These are phyloP conservation scores for Dryoscopus gambensis DNA, from an alignment of 2,113 vertebrate genomes.

Conservation along the genomic window DNA sequence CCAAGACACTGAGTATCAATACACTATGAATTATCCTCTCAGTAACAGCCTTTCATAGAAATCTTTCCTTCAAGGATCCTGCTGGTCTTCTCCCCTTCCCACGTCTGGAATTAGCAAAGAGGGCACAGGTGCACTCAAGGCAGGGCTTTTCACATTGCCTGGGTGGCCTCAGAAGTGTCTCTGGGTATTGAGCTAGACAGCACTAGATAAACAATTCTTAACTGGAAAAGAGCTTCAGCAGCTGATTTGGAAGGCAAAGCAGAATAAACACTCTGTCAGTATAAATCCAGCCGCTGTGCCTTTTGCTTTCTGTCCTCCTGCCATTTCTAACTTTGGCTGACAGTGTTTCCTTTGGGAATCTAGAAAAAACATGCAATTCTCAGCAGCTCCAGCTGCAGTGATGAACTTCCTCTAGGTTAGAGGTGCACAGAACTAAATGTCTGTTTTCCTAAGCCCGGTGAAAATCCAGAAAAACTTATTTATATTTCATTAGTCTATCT, in stretches of 20 bases:
- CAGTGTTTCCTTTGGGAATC: conserved; percentile 43
- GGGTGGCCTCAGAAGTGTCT: not conserved
- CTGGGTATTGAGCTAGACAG: not conserved
- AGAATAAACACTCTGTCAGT: not conserved
- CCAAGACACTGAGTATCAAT: not conserved
- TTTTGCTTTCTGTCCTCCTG: conserved; percentile 31
- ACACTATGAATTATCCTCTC: not conserved
- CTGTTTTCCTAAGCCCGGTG: not conserved
- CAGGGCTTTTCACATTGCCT: not conserved
- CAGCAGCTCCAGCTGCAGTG: conserved; percentile 35
- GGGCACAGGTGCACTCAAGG: not conserved
- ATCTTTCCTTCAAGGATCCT: not conserved
- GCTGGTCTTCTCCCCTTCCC: not conserved
- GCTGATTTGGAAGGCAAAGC: not conserved
- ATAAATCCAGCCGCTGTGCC: not conserved
- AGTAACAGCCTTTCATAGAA: not conserved
- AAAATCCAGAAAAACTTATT: not conserved
- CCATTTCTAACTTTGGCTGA: conserved; percentile 34
- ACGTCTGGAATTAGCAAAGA: not conserved
- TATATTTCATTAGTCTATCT: not conserved
- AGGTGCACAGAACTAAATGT: not conserved
- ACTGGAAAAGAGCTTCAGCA: not conserved
- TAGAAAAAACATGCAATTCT: conserved; percentile 23
- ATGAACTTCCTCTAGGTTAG: conserved; percentile 4
- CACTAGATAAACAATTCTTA: not conserved